Conservation (phyloP, 23 tunicate species). For the Oikopleura dioica region DNA sequence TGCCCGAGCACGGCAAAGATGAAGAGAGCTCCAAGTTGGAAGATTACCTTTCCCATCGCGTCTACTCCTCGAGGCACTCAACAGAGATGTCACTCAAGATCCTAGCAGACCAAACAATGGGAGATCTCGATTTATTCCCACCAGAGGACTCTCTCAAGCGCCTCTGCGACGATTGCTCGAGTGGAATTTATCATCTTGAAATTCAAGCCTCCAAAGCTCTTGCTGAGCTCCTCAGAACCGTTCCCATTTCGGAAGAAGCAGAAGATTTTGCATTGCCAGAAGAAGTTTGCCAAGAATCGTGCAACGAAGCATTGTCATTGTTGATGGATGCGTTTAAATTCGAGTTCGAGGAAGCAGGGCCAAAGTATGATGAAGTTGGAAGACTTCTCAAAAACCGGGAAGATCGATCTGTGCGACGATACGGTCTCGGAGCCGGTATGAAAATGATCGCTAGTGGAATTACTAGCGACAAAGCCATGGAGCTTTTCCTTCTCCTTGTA, state of each 20-base stretch:
- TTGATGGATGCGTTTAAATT: background rate
- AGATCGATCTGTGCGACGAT: constrained; percentile 1
- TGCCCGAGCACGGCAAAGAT: background rate
- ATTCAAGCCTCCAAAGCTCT: background rate
- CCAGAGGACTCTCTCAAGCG: background rate
- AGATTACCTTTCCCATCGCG: background rate
- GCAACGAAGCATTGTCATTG: background rate
- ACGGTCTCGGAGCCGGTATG: background rate
- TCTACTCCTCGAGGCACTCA: background rate
- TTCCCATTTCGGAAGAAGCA: background rate
- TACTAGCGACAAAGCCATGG: background rate
- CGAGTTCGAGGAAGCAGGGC: background rate
- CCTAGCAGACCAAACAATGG: background rate
- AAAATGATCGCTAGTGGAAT: background rate
- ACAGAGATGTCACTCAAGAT: background rate
- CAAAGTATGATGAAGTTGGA: constrained; percentile 9
- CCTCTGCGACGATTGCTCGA: background rate
- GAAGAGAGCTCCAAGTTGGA: background rate
- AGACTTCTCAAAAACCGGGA: background rate
- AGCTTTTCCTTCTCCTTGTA: constrained; percentile 32
- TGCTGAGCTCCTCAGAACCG: background rate
- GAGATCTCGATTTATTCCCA: background rate
- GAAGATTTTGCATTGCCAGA: constrained; percentile 10
- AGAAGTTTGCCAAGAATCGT: background rate
- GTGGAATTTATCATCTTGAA: constrained; percentile 11